Percentiles rank a stretch among this genome's conserved stretches.
These are phyloP conservation scores for Xestoiulus laeticollis DNA, from an alignment of 2,888 invertebrate genomes.

Conservation along the genomic window DNA sequence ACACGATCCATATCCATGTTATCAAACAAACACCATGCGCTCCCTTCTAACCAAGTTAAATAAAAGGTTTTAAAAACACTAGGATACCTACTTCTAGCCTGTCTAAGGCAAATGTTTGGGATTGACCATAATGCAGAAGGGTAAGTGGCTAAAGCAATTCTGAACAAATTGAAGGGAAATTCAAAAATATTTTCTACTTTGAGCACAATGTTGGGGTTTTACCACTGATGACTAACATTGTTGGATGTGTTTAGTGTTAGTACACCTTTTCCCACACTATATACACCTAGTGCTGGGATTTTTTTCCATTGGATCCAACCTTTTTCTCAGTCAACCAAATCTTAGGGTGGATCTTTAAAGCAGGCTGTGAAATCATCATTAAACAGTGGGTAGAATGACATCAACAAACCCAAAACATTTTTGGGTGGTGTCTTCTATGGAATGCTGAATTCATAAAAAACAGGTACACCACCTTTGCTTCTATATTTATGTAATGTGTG, in stretches of 20 bases:
- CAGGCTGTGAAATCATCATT: background rate
- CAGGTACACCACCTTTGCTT: conserved; percentile 5
- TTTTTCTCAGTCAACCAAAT: background rate
- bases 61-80: too few relatives aligned
- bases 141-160: background rate
- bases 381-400: background rate
- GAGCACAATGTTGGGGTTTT: too few relatives aligned
- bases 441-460: background rate
- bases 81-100: background rate
- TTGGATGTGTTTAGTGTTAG: too few relatives aligned
- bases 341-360: background rate
- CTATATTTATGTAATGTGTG: background rate
- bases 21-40: too few relatives aligned
- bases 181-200: too few relatives aligned
- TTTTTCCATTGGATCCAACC: background rate
- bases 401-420: conserved; percentile 3
- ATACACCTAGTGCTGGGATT: too few relatives aligned
- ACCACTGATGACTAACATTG: too few relatives aligned
- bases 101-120: conserved; percentile 19
- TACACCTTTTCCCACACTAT: too few relatives aligned
- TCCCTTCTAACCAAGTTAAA: too few relatives aligned
- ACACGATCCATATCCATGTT: too few relatives aligned
- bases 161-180: background rate
- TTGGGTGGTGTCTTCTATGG: background rate
- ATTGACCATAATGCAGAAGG: conserved; percentile 7